Evolutionary conservation across 2,113 vertebrate genomes (phyloP), one percentile per base, ranked within the genome.

Genomic region (Strix aluco): DNA sequence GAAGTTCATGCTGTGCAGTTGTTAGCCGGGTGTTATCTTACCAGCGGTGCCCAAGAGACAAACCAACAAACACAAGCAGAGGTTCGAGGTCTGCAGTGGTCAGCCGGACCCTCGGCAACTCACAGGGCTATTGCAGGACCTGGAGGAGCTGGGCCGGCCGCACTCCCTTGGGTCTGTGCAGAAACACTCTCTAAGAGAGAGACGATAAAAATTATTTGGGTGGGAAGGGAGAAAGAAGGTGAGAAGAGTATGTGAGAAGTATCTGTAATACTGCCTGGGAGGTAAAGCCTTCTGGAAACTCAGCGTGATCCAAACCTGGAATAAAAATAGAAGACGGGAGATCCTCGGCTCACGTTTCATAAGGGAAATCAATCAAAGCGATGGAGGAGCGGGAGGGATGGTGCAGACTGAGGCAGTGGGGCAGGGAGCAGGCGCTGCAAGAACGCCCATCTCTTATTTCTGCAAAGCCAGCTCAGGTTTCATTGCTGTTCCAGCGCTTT

Each of bases 241-340:
- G 63, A 89, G 62, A 75, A 86, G 25, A 65, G 42, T 67, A 38
- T 0, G 1, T 30, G 72, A 38, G 59, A 80, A 58, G 38, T 61
- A 46, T 93, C 42, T 81, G 81, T 62, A 88, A 82, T 5, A 82
- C 49, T 70, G 67, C 44, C 79, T 32, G 8, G 57, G 34, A 70
- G 62, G 58, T 54, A 62, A 80, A 92, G 65, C 81, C 36, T 32
- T 66, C 80, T 85, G 63, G 81, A 89, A 82, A 83, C 63, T 87
- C 55, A 15, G 36, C 14, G 49, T 29, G 78, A 86, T 63, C 70
- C 85, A 79, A 90, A 88, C 22, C 25, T 36, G 30, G 66, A 82
- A 55, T 75, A 81, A 95, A 94, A 96, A 92, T 96, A 93, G 94
- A 83, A 66, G 36, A 15, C 22, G 91, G 88, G 88, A 95, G 71